phyloP scores from a whole-genome alignment of 2,888 invertebrate species.

The Lydus trimaculatus region DNA sequence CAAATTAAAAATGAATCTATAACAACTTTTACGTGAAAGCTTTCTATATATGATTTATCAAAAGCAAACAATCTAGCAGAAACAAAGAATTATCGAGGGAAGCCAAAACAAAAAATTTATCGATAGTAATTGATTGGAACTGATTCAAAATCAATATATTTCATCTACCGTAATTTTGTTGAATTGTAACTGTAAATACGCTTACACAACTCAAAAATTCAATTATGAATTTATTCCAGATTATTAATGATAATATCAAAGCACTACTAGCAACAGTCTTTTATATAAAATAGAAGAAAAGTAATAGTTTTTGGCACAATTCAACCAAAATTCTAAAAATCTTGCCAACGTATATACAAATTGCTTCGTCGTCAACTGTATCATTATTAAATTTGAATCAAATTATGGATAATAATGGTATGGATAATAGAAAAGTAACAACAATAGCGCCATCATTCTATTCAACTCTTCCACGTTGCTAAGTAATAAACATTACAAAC shows the following conservation, averaged over 20 bases:
- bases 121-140: conserved; percentile 6
- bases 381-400: no score
- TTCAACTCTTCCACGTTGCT: not conserved
- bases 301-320: conserved; percentile 33
- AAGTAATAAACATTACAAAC: not conserved
- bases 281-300: no score
- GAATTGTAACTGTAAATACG: not conserved
- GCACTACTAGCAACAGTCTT: not conserved
- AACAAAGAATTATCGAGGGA: not conserved
- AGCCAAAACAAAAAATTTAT: not conserved
- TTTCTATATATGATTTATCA: not conserved
- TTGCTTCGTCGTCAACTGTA: conserved; percentile 5
- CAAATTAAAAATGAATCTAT: no score
- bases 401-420: not conserved
- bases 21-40: no score
- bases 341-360: no score
- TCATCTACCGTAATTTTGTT: not conserved
- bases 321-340: conserved; percentile 36
- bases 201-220: not conserved
- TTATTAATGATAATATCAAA: not conserved
- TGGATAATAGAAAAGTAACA: not conserved
- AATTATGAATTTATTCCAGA: not conserved
- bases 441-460: conserved; percentile 2
- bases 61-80: not conserved
- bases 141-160: conserved; percentile 6